These are phyloP conservation scores for Bujurquina vittata DNA, from an alignment of 2,113 vertebrate genomes.

Conservation along the genomic window DNA sequence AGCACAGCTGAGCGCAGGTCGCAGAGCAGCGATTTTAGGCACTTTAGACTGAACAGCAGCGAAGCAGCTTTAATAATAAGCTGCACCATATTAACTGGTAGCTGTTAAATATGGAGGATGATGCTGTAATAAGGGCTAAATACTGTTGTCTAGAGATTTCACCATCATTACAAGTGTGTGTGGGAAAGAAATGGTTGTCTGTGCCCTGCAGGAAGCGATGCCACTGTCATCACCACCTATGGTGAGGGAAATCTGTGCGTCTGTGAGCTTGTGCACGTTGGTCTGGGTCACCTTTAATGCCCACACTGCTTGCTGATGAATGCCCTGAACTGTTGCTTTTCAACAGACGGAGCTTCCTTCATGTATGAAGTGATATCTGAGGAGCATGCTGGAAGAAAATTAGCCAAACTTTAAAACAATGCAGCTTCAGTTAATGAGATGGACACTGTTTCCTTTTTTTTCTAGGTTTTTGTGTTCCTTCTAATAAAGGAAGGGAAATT, in stretches of 20 bases:
- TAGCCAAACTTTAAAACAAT: neutral
- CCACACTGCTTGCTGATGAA: constrained; percentile 16
- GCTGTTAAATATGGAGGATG: neutral
- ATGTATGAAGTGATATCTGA: neutral
- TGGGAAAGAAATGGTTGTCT: constrained; percentile 33
- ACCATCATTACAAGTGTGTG: neutral
- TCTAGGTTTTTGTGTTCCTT: neutral
- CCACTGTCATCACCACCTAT: constrained; percentile 62
- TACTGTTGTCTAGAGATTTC: neutral
- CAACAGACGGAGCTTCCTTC: neutral
- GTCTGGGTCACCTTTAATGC: constrained; percentile 41
- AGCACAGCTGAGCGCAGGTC: neutral
- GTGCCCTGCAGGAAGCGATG: constrained; percentile 40
- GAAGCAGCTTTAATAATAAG: neutral
- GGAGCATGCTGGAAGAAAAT: neutral
- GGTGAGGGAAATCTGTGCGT: constrained; percentile 51
- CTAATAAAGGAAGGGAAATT: neutral
- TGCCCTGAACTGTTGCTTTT: constrained; percentile 1
- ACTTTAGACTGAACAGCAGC: neutral
- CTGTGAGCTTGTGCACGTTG: constrained; percentile 35
- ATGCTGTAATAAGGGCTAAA: constrained; percentile 8
- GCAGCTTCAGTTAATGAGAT: rapidly evolving
- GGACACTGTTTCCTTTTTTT: neutral
- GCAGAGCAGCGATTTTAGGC: neutral
- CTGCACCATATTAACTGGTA: neutral